A percentile compares a stretch with the other conserved stretches of the same genome.
Evolutionary conservation across 2,113 vertebrate species (phyloP).

Genomic region (Bufo gargarizans): DNA sequence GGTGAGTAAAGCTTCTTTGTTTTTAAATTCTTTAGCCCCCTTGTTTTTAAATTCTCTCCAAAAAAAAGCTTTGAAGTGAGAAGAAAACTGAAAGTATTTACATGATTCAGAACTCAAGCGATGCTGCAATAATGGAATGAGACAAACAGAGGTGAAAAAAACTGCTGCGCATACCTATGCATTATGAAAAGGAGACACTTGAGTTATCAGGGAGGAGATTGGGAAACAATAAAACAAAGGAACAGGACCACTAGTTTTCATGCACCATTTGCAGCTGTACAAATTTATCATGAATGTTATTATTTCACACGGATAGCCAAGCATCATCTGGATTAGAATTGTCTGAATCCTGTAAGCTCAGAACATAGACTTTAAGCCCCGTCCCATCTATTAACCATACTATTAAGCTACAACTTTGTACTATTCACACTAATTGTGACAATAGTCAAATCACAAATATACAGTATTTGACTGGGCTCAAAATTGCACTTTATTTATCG

Average conservation of each 20-base stretch:
- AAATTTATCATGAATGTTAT: background rate
- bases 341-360: background rate
- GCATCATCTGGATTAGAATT: background rate
- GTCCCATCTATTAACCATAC: background rate
- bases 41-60: too few relatives aligned
- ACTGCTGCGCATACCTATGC: background rate
- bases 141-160: background rate
- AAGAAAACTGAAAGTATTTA: background rate
- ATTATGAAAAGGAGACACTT: background rate
- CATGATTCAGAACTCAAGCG: background rate
- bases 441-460: background rate
- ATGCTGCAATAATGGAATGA: background rate
- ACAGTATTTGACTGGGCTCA: background rate
- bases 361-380: background rate
- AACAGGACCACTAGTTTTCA: background rate
- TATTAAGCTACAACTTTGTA: background rate
- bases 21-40: too few relatives aligned
- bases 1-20: too few relatives aligned
- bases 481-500: background rate
- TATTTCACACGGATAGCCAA: background rate
- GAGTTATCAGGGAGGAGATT: background rate
- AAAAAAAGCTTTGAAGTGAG: background rate
- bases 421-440: background rate
- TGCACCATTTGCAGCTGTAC: background rate
- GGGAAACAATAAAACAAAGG: background rate